Percentiles rank a stretch among this genome's conserved stretches.
These are phyloP conservation scores for Odocoileus hemionus DNA, from an alignment of 2,113 vertebrate species.

Conservation along the genomic window DNA sequence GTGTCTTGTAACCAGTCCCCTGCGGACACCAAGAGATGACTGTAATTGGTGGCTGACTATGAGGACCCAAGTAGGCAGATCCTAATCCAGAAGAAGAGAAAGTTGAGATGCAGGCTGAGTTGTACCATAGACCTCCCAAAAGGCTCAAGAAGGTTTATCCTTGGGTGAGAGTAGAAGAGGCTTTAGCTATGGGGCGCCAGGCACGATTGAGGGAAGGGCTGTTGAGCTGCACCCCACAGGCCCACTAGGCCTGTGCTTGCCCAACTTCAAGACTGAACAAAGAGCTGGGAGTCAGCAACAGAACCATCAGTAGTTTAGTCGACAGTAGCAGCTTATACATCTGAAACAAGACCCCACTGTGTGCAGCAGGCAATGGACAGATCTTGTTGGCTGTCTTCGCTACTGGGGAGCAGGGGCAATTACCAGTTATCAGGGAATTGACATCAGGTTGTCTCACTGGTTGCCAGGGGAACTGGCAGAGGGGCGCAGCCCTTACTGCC, in stretches of 20 bases:
- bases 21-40: background rate
- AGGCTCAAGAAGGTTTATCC: background rate
- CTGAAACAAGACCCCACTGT: background rate
- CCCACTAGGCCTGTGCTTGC: background rate
- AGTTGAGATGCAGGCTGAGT: background rate
- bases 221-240: background rate
- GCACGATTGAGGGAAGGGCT: background rate
- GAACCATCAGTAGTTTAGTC: background rate
- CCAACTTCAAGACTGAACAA: background rate
- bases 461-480: background rate
- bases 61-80: background rate
- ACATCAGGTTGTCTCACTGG: background rate
- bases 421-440: background rate
- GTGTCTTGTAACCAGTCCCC: background rate
- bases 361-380: background rate
- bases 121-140: background rate
- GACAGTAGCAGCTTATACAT: background rate
- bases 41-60: background rate
- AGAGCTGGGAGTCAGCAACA: background rate
- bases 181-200: background rate
- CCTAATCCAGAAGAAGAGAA: background rate
- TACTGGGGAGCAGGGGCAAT: background rate
- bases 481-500: background rate
- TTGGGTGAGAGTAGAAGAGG: background rate
- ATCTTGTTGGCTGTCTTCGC: background rate